These are phyloP conservation scores for Vulpes vulpes DNA, from an alignment of 2,113 vertebrate species.

Conservation along the genomic window DNA sequence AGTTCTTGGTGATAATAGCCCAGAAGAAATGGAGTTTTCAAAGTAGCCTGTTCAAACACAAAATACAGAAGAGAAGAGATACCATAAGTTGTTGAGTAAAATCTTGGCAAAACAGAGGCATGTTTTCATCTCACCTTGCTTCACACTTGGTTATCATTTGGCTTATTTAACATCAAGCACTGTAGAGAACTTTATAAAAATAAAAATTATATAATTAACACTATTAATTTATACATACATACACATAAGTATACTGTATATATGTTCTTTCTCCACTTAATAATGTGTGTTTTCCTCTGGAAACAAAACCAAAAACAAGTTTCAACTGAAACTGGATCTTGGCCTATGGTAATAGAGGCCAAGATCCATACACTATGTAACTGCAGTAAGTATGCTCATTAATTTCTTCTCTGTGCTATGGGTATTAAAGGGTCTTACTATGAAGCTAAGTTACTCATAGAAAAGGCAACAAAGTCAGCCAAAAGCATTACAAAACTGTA, in stretches of 20 bases:
- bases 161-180: conserved; percentile 22
- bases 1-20: neutral
- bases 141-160: neutral
- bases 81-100: neutral
- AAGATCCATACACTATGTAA: neutral
- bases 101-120: neutral
- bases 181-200: neutral
- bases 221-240: neutral
- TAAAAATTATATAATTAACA: conserved; percentile 26
- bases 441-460: neutral
- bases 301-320: conserved; percentile 45
- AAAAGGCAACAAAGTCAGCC: neutral
- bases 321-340: neutral
- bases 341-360: neutral
- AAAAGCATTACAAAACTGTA: neutral
- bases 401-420: neutral
- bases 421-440: neutral
- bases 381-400: neutral
- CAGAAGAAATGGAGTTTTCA: neutral
- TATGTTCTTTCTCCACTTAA: neutral
- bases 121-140: neutral
- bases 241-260: neutral
- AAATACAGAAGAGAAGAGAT: neutral
- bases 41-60: neutral
- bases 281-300: neutral